Conservation (phyloP, 2,797 vertebrate genomes). For the Acipenser ruthenus region DNA sequence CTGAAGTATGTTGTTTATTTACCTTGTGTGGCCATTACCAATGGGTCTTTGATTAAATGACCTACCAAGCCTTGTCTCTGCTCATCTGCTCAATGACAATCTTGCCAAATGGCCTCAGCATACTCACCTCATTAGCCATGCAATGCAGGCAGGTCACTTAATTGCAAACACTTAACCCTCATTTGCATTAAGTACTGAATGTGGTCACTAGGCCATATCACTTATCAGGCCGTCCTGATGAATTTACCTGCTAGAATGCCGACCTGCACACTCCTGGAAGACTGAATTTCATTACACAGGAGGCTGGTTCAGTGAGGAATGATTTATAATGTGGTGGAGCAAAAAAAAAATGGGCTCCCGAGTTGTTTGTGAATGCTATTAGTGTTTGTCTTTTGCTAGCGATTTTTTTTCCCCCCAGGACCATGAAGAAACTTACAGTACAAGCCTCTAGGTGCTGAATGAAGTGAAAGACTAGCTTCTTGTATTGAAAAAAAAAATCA, state of each 20-base stretch:
- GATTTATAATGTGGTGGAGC: not conserved
- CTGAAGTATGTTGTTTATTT: no score
- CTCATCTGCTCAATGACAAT: no score
- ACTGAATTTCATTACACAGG: constrained; percentile 2
- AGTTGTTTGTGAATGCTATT: constrained; percentile 1
- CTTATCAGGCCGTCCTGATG: not conserved
- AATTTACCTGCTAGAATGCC: constrained; percentile 1
- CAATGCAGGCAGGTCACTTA: not conserved
- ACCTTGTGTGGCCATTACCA: no score
- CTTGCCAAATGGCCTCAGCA: not conserved
- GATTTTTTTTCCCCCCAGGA: constrained; percentile 2
- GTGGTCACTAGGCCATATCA: not conserved
- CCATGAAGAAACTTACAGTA: not conserved
- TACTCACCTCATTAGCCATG: not conserved
- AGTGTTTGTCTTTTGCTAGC: not conserved
- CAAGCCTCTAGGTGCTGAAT: constrained; percentile 8
- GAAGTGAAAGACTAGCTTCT: not conserved
- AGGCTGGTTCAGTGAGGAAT: not conserved
- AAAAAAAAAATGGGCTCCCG: not conserved
- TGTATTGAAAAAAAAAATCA: constrained; percentile 36
- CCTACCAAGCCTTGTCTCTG: no score
- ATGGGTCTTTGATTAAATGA: no score
- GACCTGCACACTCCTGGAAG: not conserved
- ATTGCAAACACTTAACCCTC: constrained; percentile 1
- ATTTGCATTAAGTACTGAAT: not conserved